Conservation (phyloP, 1,140 invertebrate genomes). For the Formica selysi region DNA sequence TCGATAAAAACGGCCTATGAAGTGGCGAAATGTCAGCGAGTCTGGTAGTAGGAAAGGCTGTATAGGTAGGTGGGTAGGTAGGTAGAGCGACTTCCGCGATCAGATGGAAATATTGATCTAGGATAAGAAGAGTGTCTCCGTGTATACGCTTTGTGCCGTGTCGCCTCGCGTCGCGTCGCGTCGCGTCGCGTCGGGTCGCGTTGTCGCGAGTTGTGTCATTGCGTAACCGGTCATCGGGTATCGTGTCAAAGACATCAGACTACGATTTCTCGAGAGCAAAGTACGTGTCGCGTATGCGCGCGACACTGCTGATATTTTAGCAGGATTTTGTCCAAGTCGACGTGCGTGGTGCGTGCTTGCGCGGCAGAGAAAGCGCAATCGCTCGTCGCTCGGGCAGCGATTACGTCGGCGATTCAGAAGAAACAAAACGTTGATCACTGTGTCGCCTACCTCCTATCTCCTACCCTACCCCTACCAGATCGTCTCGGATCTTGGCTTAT, state of each 20-base stretch:
- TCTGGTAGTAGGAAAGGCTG: slow-evolving; percentile 80
- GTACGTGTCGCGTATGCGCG: neutral
- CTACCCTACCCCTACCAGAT: no score
- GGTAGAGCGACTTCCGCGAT: slow-evolving; percentile 69
- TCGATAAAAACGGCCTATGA: slow-evolving; percentile 77
- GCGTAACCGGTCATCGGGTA: neutral
- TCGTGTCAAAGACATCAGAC: no score
- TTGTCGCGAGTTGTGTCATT: neutral
- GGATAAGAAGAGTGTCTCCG: slow-evolving; percentile 71
- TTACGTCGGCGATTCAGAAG: slow-evolving; percentile 10
- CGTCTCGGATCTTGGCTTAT: neutral
- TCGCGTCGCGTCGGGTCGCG: no score
- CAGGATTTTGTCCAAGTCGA: neutral
- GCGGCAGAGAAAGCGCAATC: neutral
- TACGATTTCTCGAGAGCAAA: no score
- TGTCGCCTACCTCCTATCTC: neutral
- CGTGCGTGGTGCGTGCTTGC: slow-evolving; percentile 15
- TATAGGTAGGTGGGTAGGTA: neutral
- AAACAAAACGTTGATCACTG: neutral
- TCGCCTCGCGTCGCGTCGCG: no score
- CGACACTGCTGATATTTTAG: neutral
- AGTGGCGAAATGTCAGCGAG: slow-evolving; percentile 76
- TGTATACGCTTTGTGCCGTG: no score
- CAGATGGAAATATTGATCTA: slow-evolving; percentile 84
- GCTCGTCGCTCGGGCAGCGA: slow-evolving; percentile 26